Evolutionary conservation across 2,113 vertebrate genomes (phyloP).

Genomic region (Gymnocephalus cernua): DNA sequence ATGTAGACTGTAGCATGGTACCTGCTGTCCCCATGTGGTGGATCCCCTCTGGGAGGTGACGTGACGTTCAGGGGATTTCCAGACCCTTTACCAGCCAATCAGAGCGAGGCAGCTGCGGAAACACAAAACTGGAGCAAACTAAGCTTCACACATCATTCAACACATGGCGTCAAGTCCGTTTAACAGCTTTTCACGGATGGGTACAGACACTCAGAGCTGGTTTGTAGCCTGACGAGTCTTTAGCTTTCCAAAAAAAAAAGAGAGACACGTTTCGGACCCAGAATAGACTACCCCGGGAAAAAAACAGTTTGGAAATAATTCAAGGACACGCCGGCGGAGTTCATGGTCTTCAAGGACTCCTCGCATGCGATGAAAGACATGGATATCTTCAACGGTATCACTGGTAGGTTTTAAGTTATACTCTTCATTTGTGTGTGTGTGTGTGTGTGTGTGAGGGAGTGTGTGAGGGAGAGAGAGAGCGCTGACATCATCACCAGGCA

Average conservation of each 20-base stretch:
- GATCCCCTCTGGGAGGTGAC: slow-evolving; percentile 58
- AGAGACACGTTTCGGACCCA: neutral
- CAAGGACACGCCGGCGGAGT: slow-evolving; percentile 8
- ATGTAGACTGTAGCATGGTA: neutral
- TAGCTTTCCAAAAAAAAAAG: accelerated
- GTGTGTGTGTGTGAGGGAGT: neutral
- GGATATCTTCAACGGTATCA: slow-evolving; percentile 64
- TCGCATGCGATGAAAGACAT: slow-evolving; percentile 76
- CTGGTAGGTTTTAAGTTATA: slow-evolving; percentile 56
- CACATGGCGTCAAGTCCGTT: slow-evolving; percentile 5
- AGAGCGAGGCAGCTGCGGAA: slow-evolving; percentile 19
- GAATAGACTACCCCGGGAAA: neutral
- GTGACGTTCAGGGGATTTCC: slow-evolving; percentile 81
- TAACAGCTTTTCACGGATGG: accelerated
- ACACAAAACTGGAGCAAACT: neutral
- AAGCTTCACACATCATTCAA: accelerated
- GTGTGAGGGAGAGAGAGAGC: neutral
- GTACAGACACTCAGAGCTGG: neutral
- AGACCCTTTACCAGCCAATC: slow-evolving; percentile 43
- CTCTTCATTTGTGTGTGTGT: neutral
- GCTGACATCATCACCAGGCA: slow-evolving; percentile 48
- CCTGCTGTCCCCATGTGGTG: neutral
- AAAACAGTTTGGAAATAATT: neutral
- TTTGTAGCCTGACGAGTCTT: neutral
- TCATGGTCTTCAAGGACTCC: neutral